phyloP scores from a whole-genome alignment of 1,140 invertebrate genomes.

The Drosophila lini region DNA sequence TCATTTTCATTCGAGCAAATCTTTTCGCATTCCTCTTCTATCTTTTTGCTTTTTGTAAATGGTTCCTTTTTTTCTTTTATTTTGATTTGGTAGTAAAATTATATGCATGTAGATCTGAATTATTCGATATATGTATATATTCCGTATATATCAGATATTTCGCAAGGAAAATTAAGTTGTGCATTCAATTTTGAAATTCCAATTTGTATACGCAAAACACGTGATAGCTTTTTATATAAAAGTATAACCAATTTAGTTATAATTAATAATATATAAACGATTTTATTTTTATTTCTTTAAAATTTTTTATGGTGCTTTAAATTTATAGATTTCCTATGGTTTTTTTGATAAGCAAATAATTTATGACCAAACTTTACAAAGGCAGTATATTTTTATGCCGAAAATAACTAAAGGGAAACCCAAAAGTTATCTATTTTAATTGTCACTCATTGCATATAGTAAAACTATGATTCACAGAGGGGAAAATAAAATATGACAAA shows the following conservation, averaged over 20 bases:
- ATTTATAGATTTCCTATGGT: slow-evolving; percentile 3
- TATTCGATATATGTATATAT: not conserved
- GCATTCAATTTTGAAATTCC: slow-evolving; percentile 30
- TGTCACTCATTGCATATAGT: slow-evolving; percentile 15
- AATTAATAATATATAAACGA: not conserved
- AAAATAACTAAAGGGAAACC: slow-evolving; percentile 26
- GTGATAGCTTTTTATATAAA: slow-evolving; percentile 6
- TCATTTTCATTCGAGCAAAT: slow-evolving; percentile 54
- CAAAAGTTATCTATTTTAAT: slow-evolving; percentile 21
- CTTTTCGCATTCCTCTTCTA: slow-evolving; percentile 43
- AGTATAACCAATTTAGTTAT: too few species aligned
- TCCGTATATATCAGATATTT: slow-evolving; percentile 11
- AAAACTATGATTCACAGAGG: slow-evolving; percentile 14
- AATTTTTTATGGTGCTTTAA: not conserved
- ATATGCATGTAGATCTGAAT: slow-evolving; percentile 4
- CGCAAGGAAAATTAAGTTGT: slow-evolving; percentile 26
- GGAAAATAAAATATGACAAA: slow-evolving; percentile 4
- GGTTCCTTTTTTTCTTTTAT: not conserved
- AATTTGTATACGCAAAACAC: slow-evolving; percentile 6
- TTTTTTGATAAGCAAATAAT: slow-evolving; percentile 18
- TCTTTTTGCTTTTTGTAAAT: not conserved
- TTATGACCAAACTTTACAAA: slow-evolving; percentile 5
- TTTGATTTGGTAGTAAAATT: slow-evolving; percentile 28
- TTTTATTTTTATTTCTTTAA: not conserved
- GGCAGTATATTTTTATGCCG: slow-evolving; percentile 11